Base-by-base conservation (phyloP, 2,113 vertebrate species). In the Gnathonemus echidnorhynchus region DNA sequence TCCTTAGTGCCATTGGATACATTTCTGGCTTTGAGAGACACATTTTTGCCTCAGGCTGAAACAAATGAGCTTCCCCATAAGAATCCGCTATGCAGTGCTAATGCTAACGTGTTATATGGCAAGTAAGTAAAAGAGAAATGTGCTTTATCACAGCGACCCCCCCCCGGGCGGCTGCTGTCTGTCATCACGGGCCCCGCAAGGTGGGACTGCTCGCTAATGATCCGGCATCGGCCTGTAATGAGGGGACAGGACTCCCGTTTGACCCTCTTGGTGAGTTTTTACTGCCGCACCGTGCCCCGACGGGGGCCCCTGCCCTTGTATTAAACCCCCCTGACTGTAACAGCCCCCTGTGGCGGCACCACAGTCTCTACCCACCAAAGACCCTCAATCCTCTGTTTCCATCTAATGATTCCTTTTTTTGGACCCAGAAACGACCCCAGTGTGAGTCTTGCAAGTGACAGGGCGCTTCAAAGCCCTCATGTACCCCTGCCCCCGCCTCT, bases 1-100 rank as follows among this genome's bases (percentile, higher is more conserved):
- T 85, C 86, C 88, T 66, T 70, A 27, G 3, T 24, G 42, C 58
- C 15, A 58, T 24, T 31, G 19, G 17, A n/a, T 88, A 15, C 15
- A 58, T 39, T 58, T 39, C 31, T 42, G n/a, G 46, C 21, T 56
- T 62, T 31, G 88, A 89, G 89, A 90, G 92, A 88, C 46, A 48
- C 87, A 70, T 56, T 89, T 89, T 88, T 58, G 56, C 19, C 21
- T 58, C 21, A 24, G 56, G 7, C 21, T 58, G 21, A 58, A 58
- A 58, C 56, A 24, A 58, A 24, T 24, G 19, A 58, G 21, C 56
- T 58, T 58, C 9, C 24, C 24, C 56, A n/a, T 62, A 9, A 62
- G 58, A 27, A 3, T 62, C 58, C 1, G 8, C 58, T 10, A 3
- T 62, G 24, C 58, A 10, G 15, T 27, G 1, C 24, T 62, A 27